Evolutionary conservation across 2,113 vertebrate genomes (phyloP).

Genomic region (Monopterus albus): DNA sequence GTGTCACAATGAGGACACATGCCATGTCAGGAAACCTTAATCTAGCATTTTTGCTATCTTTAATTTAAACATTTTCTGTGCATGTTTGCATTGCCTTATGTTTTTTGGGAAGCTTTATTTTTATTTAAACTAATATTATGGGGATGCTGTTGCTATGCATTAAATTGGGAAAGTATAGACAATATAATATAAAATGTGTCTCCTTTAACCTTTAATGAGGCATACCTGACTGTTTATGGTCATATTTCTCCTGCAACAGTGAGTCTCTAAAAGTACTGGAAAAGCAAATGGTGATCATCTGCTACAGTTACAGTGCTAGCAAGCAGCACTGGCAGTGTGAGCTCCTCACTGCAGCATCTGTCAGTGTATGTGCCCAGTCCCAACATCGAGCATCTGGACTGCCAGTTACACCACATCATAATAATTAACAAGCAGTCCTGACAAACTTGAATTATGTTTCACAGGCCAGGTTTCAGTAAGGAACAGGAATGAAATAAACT

Average conservation of each 20-base stretch:
- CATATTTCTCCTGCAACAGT: slow-evolving; percentile 30
- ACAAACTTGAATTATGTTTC: slow-evolving; percentile 16
- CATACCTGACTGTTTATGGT: slow-evolving; percentile 13
- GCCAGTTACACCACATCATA: slow-evolving; percentile 28
- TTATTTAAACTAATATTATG: not conserved
- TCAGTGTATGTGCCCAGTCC: slow-evolving; percentile 53
- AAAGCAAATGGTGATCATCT: slow-evolving; percentile 48
- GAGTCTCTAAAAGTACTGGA: slow-evolving; percentile 37
- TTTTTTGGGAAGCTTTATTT: not conserved
- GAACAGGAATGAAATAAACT: too few relatives aligned
- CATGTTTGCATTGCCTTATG: not conserved
- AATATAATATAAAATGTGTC: slow-evolving; percentile 1
- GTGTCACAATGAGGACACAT: slow-evolving; percentile 41
- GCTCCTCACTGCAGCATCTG: slow-evolving; percentile 51
- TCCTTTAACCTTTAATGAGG: slow-evolving; percentile 15
- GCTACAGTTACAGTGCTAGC: slow-evolving; percentile 41
- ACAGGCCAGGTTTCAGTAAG: slow-evolving; percentile 32
- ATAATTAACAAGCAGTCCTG: slow-evolving; percentile 21
- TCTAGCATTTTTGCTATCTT: not conserved
- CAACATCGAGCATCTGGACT: slow-evolving; percentile 53
- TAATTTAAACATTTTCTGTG: slow-evolving; percentile 1
- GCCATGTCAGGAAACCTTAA: slow-evolving; percentile 15
- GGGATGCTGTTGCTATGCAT: not conserved
- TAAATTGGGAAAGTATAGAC: not conserved
- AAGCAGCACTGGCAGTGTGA: slow-evolving; percentile 29